Conservation (phyloP, 2,797 vertebrate species). For the Onychomys torridus region DNA sequence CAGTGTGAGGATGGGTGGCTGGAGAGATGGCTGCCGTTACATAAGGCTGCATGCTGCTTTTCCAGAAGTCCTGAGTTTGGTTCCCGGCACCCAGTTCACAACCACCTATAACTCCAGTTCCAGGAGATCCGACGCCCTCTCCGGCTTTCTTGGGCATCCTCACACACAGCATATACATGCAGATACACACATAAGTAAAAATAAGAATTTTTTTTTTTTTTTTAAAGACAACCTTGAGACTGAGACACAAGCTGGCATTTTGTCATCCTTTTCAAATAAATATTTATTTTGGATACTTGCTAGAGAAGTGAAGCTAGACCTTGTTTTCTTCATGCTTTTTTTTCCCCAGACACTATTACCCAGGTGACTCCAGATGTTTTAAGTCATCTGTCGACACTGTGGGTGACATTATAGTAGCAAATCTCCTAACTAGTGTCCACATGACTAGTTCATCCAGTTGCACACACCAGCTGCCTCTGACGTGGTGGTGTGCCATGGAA, state of each 20-base stretch:
- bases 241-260: not conserved
- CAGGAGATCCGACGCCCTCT: not conserved
- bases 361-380: conserved; percentile 3
- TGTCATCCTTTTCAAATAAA: not conserved
- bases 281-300: not conserved
- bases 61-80: not conserved
- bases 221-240: not conserved
- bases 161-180: not conserved
- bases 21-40: not conserved
- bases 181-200: not conserved
- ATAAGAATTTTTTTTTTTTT: not conserved
- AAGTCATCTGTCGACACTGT: not conserved
- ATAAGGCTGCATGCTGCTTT: not conserved
- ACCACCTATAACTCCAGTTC: not conserved
- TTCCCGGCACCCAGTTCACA: not conserved
- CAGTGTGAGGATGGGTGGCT: not conserved
- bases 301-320: not conserved
- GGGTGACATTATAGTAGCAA: not conserved
- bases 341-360: not conserved
- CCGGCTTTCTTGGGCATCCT: not conserved
- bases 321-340: not conserved
- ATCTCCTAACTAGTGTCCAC: not conserved
- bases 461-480: not conserved
- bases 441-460: not conserved
- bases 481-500: not conserved